Conservation (phyloP, 2,113 vertebrate species). For the Riparia riparia region DNA sequence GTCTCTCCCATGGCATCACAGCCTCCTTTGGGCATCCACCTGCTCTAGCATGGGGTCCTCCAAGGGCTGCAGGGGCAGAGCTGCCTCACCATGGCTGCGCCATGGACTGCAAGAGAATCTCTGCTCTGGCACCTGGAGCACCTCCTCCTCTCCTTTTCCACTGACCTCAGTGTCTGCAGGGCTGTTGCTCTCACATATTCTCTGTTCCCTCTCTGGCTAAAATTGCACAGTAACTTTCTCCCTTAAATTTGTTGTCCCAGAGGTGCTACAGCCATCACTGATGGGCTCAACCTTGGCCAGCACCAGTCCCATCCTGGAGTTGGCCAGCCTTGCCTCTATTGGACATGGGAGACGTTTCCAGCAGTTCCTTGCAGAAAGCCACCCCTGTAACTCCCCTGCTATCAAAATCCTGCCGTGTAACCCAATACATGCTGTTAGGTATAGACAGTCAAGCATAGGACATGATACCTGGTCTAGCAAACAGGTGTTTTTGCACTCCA, state of each 20-base stretch:
- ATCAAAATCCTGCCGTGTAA: not conserved
- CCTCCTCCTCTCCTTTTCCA: not conserved
- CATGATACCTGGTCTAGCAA: not conserved
- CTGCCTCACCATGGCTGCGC: not conserved
- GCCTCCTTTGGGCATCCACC: not conserved
- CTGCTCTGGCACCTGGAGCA: not conserved
- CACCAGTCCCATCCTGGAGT: accelerated
- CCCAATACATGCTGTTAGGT: not conserved
- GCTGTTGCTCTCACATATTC: not conserved
- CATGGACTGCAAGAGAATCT: not conserved
- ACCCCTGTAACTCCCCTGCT: not conserved
- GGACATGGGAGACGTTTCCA: not conserved
- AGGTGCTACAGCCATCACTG: too few relatives aligned
- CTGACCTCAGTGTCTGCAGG: not conserved
- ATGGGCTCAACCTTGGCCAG: not conserved
- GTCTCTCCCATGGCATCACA: not conserved
- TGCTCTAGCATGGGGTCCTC: not conserved
- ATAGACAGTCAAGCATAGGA: not conserved
- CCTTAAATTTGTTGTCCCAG: not conserved
- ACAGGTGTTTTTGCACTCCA: not conserved
- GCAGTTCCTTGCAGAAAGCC: not conserved
- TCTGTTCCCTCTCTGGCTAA: not conserved
- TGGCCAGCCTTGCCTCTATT: not conserved
- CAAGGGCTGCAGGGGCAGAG: not conserved
- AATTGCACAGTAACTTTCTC: not conserved